phyloP scores from a whole-genome alignment of 2,113 vertebrate genomes.

The Misgurnus mizolepis region DNA sequence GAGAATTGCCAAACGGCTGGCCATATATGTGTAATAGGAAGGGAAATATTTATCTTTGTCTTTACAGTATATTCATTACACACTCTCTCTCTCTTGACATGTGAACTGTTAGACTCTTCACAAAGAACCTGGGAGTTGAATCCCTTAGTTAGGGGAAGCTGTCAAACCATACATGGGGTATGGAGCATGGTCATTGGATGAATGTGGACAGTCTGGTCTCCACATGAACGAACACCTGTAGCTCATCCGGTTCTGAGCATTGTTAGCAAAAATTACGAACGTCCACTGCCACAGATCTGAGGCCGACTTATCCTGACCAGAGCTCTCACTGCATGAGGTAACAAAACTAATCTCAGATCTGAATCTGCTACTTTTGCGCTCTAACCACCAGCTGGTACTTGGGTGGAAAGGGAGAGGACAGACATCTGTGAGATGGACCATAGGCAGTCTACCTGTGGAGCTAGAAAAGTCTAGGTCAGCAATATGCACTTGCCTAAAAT shows the following conservation, averaged over 20 bases:
- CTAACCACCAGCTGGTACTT: constrained; percentile 25
- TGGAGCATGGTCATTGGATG: constrained; percentile 48
- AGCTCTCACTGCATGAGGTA: background rate
- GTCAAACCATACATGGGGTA: constrained; percentile 57
- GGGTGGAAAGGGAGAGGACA: background rate
- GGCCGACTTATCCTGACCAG: background rate
- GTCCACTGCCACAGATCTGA: background rate
- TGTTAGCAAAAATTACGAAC: constrained; percentile 1
- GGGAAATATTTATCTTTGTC: constrained; percentile 26
- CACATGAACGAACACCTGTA: constrained; percentile 48
- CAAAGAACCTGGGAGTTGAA: constrained; percentile 62
- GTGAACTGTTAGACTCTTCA: constrained; percentile 57
- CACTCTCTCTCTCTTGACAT: constrained; percentile 11
- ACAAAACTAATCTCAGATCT: constrained; percentile 5
- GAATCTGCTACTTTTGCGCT: constrained; percentile 8
- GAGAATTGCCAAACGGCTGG: constrained; percentile 61
- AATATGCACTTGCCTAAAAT: background rate
- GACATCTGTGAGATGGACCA: constrained; percentile 27
- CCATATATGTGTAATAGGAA: constrained; percentile 57
- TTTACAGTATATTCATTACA: background rate
- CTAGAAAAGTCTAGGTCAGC: background rate
- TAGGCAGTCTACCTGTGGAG: constrained; percentile 28
- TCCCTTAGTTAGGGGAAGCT: constrained; percentile 59
- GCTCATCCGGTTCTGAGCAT: constrained; percentile 33
- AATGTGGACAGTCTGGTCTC: constrained; percentile 37